Percentiles rank a stretch among this genome's conserved stretches.
These are phyloP conservation scores for Notiomystis cincta DNA, from an alignment of 2,113 vertebrate genomes.

Conservation along the genomic window DNA sequence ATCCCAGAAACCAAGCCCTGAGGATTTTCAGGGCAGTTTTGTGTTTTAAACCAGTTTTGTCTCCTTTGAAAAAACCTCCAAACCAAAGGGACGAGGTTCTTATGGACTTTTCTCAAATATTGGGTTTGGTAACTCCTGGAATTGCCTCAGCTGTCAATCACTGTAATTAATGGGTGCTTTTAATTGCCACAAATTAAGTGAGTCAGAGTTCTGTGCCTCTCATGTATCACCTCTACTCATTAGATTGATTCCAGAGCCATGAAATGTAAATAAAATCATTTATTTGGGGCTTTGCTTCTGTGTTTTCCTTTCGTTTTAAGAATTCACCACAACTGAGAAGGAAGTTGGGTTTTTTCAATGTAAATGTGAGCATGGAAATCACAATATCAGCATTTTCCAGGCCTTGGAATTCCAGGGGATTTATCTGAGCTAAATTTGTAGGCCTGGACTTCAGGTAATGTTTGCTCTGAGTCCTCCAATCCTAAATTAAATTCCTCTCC, in stretches of 20 bases:
- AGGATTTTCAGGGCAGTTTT: background rate
- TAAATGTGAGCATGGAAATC: background rate
- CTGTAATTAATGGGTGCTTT: background rate
- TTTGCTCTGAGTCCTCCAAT: background rate
- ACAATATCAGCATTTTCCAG: background rate
- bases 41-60: background rate
- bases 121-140: background rate
- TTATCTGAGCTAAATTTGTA: background rate
- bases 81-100: background rate
- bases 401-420: background rate
- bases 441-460: background rate
- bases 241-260: background rate
- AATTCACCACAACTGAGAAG: background rate
- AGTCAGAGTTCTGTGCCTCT: background rate
- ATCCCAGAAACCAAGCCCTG: fast-evolving
- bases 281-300: background rate
- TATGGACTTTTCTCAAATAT: background rate
- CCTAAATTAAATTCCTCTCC: background rate
- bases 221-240: background rate
- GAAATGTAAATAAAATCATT: background rate
- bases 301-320: background rate
- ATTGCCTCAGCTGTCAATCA: background rate
- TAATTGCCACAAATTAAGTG: background rate
- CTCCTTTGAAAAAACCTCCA: background rate
- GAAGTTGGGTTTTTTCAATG: fast-evolving